Percentiles rank a stretch among this genome's conserved stretches.
phyloP scores from a whole-genome alignment of 1,140 invertebrate genomes.

The Stegodyphus mimosarum region DNA sequence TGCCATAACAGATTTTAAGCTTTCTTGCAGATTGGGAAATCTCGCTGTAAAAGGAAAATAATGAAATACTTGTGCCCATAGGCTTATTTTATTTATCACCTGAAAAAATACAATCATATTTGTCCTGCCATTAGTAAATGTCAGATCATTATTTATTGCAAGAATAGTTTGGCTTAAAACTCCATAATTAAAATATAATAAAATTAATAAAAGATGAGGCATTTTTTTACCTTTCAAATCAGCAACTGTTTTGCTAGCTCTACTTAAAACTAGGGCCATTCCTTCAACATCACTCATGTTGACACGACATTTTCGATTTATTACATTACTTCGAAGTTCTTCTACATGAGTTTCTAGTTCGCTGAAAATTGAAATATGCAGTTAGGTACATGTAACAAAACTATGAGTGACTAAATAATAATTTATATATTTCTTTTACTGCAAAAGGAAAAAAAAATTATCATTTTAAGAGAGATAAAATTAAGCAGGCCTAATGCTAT shows the following conservation, averaged over 20 bases:
- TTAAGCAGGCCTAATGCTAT: no score
- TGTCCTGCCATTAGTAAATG: no score
- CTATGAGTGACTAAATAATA: no score
- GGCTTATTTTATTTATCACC: no score
- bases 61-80: no score
- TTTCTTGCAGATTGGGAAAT: constrained; percentile 89
- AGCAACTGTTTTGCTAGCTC: constrained; percentile 92
- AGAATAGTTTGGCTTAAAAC: no score
- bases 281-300: constrained; percentile 97
- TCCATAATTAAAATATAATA: no score
- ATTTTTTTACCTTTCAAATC: constrained; percentile 79
- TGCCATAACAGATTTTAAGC: constrained; percentile 86
- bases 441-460: no score
- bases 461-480: no score
- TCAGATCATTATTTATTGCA: no score
- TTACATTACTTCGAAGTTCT: constrained; percentile 92
- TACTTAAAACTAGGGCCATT: constrained; percentile 91
- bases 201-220: background rate
- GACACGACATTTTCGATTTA: constrained; percentile 92
- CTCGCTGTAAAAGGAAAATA: constrained; percentile 71
- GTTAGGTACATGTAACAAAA: background rate
- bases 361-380: constrained; percentile 69
- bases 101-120: no score
- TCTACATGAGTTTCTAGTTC: constrained; percentile 95
- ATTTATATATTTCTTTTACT: no score